These are phyloP conservation scores for Ursus arctos DNA, from an alignment of 2,113 vertebrate species.

Conservation along the genomic window DNA sequence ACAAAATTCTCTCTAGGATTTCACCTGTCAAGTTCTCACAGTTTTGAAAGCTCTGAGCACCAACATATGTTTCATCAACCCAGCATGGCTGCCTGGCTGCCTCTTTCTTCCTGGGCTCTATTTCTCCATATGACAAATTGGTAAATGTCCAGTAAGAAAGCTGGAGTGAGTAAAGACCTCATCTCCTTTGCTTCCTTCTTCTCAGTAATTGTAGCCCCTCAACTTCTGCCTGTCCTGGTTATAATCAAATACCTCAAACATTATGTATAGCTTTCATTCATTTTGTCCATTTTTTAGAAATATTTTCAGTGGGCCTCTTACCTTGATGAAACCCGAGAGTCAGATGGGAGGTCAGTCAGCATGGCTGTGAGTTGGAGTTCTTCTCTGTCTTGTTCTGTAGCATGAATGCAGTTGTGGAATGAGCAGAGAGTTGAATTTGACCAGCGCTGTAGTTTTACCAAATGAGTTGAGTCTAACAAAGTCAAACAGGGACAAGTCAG, in stretches of 20 bases:
- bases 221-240: background rate
- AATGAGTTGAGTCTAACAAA: background rate
- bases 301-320: background rate
- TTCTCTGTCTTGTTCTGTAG: background rate
- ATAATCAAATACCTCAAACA: background rate
- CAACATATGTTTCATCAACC: background rate
- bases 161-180: background rate
- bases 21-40: background rate
- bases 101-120: background rate
- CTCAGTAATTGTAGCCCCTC: background rate
- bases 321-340: background rate
- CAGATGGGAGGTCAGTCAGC: background rate
- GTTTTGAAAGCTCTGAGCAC: background rate
- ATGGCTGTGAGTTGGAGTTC: background rate
- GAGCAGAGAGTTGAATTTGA: background rate
- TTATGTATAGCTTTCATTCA: background rate
- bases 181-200: background rate
- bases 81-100: background rate
- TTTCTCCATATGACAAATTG: background rate
- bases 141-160: background rate
- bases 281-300: background rate
- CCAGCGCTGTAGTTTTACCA: background rate
- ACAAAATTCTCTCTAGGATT: background rate
- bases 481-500: background rate
- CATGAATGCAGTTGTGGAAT: background rate